Evolutionary conservation across 2,797 vertebrate genomes (phyloP), one percentile per base, ranked within the genome.

Genomic region (Sphenodon punctatus): DNA sequence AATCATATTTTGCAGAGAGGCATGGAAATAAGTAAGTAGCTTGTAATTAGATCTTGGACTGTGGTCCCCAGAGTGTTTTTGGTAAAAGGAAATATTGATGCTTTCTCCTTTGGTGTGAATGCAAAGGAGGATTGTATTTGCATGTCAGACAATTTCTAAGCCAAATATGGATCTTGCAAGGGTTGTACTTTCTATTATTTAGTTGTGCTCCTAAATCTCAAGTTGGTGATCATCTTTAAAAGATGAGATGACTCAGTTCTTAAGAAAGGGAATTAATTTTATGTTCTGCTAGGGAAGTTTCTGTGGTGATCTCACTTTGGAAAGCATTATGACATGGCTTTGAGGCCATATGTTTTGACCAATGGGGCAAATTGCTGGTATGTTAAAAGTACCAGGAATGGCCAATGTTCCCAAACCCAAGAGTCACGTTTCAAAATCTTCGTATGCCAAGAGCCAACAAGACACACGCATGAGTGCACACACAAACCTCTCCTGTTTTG

Each of bases 81-180:
- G 6, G 16, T 45, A 64, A 80, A 80, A 77, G 15, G 63, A 82
- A 85, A 77, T 53, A 77, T 13, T n/a, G 20, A 67, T 36, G 15
- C 8, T 46, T 56, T 59, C 43, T 53, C 30, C 6, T 84, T 69
- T 11, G 5, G 3, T 55, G 7, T 6, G 11, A 64, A 66, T 23
- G 3, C 41, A 41, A 59, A 86, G 32, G 3, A 20, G 19, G 14
- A 4, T 27, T 67, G 14, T 3, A 63, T 80, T 75, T 88, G 3
- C 67, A 45, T 71, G 14, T 32, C 27, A 76, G 14, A 75, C 39
- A 53, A 49, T 82, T 86, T 82, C 75, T 80, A 67, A 75, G 7
- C 12, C 58, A 46, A n/a, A 42, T 4, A 42, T 32, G 64, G 41
- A 58, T 61, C 16, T 69, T 84, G 13, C 6, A 70, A 32, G 34